phyloP scores from a whole-genome alignment of 2,113 vertebrate genomes.

The Salvelinus alpinus region DNA sequence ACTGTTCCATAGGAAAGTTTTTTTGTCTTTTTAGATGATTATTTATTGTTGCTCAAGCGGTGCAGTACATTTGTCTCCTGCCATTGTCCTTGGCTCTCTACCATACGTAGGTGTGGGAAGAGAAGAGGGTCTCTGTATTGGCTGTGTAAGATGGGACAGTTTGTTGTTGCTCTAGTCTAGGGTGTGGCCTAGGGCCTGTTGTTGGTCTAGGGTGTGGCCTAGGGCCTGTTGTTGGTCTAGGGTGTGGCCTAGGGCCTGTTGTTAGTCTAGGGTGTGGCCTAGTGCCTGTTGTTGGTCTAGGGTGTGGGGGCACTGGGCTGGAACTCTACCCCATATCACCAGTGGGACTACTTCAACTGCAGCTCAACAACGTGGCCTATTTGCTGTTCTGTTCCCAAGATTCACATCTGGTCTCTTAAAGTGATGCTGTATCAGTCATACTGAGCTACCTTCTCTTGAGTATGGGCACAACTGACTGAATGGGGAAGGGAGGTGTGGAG shows the following conservation, averaged over 20 bases:
- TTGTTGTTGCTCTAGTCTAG: constrained; percentile 40
- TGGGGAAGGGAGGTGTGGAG: constrained; percentile 5
- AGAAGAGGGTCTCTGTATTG: constrained; percentile 48
- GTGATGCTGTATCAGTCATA: constrained; percentile 41
- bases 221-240: constrained; percentile 27
- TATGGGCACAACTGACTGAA: constrained; percentile 38
- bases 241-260: constrained; percentile 39
- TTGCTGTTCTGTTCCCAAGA: constrained; percentile 44
- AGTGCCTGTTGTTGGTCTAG: constrained; percentile 31
- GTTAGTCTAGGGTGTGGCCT: constrained; percentile 44
- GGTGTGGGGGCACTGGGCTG: constrained; percentile 43
- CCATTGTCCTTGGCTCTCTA: constrained; percentile 73
- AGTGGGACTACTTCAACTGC: constrained; percentile 55
- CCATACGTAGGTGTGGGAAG: constrained; percentile 40
- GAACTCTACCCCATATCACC: constrained; percentile 35
- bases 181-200: constrained; percentile 41
- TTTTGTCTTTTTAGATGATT: constrained; percentile 79
- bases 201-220: constrained; percentile 38
- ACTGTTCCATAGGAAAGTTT: constrained; percentile 84
- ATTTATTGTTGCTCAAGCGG: constrained; percentile 76
- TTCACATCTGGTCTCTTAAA: constrained; percentile 46
- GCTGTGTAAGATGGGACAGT: constrained; percentile 52
- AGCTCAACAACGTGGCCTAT: constrained; percentile 46
- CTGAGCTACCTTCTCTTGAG: constrained; percentile 34
- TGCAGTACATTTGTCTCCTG: constrained; percentile 75